Evolutionary conservation across 2,888 invertebrate species (phyloP), one percentile per base, ranked within the genome.

Genomic region (Teinopalpus imperialis): DNA sequence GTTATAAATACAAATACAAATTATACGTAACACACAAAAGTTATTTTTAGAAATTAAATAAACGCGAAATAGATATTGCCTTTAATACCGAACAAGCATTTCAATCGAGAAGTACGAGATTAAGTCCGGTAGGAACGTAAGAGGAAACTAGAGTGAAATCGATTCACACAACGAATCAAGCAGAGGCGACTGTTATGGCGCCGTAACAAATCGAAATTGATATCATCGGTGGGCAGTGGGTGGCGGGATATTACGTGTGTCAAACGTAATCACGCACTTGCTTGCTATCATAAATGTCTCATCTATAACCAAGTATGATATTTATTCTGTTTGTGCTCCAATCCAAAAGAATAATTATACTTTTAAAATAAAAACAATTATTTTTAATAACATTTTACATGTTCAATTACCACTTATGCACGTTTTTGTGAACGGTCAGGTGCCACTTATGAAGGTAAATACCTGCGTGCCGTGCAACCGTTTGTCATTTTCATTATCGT

Each of bases 151-250:
- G 71, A 82, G 74, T 74, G 74, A 74, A 81, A 83, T 83, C 81
- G 81, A 81, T 81, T 80, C 74, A 79, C 72, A 78, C 72, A 75
- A 79, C 74, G 78, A 81, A 78, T 79, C 76, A 72, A 70, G 77
- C 59, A 71, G 77, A 77, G 72, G 74, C 77, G 75, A 76, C 77
- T 68, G 80, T 77, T 81, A 80, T 77, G 70, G 73, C 69, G 69
- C 78, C 82, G 77, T 79, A 82, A 83, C 86, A 87, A 87, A 86
- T 88, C 86, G 87, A 86, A 88, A 85, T 82, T 86, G 87, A 88
- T 87, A 87, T 80, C 78, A 85, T 86, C 83, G 77, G 76, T 80
- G 78, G 83, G 75, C 77, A 79, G 73, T 61, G 69, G 61, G 63
- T 65, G 65, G 63, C 81, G 86, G 88, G 88, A 88, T 86, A 88